Evolutionary conservation across 2,888 invertebrate species (phyloP), one percentile per base, ranked within the genome.

Genomic region (Agrochola lota): DNA sequence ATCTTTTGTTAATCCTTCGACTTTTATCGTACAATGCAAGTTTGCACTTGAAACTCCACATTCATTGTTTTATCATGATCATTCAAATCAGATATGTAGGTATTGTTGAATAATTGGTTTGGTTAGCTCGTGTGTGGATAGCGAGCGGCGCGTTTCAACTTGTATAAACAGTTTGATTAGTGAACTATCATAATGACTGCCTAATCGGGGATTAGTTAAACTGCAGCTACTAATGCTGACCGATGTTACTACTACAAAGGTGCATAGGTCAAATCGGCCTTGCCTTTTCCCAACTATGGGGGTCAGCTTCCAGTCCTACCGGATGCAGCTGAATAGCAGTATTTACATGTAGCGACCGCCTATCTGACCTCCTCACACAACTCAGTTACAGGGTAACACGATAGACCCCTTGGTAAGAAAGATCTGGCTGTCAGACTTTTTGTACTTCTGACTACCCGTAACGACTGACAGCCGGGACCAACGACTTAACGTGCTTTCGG

Each of bases 11-110:
- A 23, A 52, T 59, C 30, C 43, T 71, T 35, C 30, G 30, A 52
- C 4, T 15, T 59, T 71, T 78, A 78, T 78, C 59, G 5, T 35
- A 46, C 43, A 66, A 26, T 73, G 66, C 59, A 49, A 72, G 49
- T 52, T 66, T 59, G 35, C 52, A 43, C n/a, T 78, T 66, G n/a
- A 72, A 70, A 70, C n/a, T 63, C 26, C n/a, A 77, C 62, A 15
- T 26, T 49, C 26, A 69, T 77, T 62, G 46, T 66, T 35, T 78
- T 66, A 78, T 78, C 59, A 57, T 1, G 57, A 71, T 66, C 20
- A 66, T 71, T 72, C 12, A 35, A 78, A 73, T 78, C 73, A 73
- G 73, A 78, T 78, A 55, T 23, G 55, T 55, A 73, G 57, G 49
- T 71, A 40, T 59, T 66, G 78, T 43, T 72, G 26, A 72, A 66